Conservation (phyloP, 2,113 vertebrate genomes). For the Xiphophorus maculatus region DNA sequence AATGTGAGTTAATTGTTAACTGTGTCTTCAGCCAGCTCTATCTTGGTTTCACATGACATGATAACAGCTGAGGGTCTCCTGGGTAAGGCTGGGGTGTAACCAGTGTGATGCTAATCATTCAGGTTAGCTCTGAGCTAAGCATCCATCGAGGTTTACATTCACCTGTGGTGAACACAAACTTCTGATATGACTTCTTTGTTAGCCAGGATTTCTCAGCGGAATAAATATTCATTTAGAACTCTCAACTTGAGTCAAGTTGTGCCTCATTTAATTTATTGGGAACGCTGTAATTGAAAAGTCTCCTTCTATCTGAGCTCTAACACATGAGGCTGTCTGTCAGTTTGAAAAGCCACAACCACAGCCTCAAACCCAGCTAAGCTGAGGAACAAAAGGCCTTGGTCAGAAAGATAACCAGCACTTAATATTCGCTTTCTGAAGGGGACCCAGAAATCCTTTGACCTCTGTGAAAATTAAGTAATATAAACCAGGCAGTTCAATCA, state of each 20-base stretch:
- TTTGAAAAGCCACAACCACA: not conserved
- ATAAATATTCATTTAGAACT: not conserved
- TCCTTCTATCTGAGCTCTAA: not conserved
- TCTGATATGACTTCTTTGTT: not conserved
- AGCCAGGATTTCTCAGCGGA: not conserved
- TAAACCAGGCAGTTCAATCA: not conserved
- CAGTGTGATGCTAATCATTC: constrained; percentile 30
- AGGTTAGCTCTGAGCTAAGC: not conserved
- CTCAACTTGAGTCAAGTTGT: not conserved
- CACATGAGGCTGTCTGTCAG: not conserved
- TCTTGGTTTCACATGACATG: constrained; percentile 71
- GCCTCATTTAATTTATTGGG: not conserved
- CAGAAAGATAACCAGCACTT: not conserved
- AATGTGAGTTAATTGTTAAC: constrained; percentile 74
- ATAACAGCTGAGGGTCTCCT: constrained; percentile 53
- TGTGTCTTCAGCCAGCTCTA: constrained; percentile 55
- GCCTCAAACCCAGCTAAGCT: not conserved
- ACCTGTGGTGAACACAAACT: not conserved
- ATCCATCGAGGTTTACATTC: not conserved
- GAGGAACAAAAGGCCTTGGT: not conserved
- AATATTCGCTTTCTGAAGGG: not conserved
- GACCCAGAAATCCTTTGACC: not conserved
- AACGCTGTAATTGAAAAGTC: not conserved
- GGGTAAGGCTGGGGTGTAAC: not conserved
- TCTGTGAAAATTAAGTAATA: not conserved